Evolutionary conservation across 2,888 invertebrate genomes (phyloP).

Genomic region (Lymantria monacha): DNA sequence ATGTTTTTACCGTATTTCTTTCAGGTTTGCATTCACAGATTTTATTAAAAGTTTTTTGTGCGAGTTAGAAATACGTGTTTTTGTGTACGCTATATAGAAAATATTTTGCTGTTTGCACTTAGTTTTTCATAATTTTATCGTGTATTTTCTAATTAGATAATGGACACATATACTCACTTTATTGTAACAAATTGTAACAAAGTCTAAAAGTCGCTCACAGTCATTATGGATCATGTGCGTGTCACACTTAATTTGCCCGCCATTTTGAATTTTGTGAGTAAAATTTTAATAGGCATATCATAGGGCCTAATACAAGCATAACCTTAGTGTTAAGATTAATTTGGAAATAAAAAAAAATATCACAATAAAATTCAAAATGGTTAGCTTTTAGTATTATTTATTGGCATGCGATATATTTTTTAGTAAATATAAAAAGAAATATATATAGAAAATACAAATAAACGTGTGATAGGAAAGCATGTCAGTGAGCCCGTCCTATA

Average conservation of each 20-base stretch:
- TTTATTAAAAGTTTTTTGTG: not conserved
- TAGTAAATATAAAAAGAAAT: slow-evolving; percentile 42
- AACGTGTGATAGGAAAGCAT: slow-evolving; percentile 56
- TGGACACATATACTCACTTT: not conserved
- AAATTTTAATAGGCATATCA: slow-evolving; percentile 12
- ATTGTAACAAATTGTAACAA: not conserved
- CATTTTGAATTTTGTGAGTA: slow-evolving; percentile 53
- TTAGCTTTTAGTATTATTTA: slow-evolving; percentile 72
- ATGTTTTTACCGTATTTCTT: not conserved
- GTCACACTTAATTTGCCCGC: slow-evolving; percentile 50
- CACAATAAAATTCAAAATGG: slow-evolving; percentile 47
- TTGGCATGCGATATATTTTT: slow-evolving; percentile 72
- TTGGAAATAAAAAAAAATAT: slow-evolving; percentile 6
- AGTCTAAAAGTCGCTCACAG: slow-evolving; percentile 35
- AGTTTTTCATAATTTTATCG: not conserved
- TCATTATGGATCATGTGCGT: slow-evolving; percentile 52
- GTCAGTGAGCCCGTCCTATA: slow-evolving; percentile 61
- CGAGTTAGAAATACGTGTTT: not conserved
- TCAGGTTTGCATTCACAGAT: slow-evolving; percentile 1
- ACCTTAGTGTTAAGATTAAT: slow-evolving; percentile 13
- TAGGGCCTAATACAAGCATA: slow-evolving; percentile 12
- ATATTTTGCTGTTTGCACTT: not conserved
- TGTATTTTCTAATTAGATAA: not conserved
- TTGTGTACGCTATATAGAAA: not conserved
- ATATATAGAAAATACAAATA: slow-evolving; percentile 42